Conservation (phyloP, 2,113 vertebrate genomes). For the Daphoenositta chrysoptera region DNA sequence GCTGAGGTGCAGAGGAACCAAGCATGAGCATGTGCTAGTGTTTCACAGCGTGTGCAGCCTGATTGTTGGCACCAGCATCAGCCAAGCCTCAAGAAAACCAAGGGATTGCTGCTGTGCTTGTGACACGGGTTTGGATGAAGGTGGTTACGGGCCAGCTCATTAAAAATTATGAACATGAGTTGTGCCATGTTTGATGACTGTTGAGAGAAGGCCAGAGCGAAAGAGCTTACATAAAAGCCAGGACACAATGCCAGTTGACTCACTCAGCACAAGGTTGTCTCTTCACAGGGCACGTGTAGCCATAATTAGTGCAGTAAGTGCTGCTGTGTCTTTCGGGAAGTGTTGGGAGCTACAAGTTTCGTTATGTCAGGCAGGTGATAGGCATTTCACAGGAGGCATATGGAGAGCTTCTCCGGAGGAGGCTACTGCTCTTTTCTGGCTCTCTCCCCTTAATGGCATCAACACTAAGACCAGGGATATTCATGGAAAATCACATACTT, state of each 20-base stretch:
- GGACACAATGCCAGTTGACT: background rate
- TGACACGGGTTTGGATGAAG: background rate
- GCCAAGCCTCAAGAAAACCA: background rate
- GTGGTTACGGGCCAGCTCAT: background rate
- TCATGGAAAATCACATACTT: background rate
- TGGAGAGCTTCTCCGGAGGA: background rate
- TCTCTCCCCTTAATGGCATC: background rate
- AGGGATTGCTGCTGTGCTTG: background rate
- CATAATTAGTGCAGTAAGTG: background rate
- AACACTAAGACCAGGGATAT: background rate
- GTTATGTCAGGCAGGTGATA: fast-evolving
- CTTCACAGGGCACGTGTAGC: background rate
- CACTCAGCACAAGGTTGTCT: background rate
- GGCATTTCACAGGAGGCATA: background rate
- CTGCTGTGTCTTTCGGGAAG: background rate
- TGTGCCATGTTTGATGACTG: background rate
- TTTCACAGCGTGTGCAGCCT: fast-evolving
- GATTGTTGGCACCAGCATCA: background rate
- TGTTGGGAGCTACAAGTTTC: background rate
- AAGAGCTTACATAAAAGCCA: background rate
- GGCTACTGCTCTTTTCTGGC: background rate
- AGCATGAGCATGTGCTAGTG: background rate
- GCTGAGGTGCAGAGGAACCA: background rate
- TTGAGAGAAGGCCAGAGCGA: background rate
- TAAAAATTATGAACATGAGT: background rate